phyloP scores from a whole-genome alignment of 2,113 vertebrate genomes.

The Oxyura jamaicensis region DNA sequence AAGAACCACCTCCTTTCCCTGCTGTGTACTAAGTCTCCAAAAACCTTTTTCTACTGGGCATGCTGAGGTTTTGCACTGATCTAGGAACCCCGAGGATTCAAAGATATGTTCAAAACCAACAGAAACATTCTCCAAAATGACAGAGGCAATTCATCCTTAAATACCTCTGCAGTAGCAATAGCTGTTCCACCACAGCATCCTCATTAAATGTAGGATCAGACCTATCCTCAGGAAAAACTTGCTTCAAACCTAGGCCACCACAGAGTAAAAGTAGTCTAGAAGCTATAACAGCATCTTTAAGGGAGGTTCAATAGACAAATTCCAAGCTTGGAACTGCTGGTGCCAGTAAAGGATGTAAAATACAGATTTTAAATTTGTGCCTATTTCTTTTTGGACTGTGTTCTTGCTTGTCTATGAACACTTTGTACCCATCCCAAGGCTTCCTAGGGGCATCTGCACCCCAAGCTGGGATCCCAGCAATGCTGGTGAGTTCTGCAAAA shows the following conservation, averaged over 20 bases:
- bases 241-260: background rate
- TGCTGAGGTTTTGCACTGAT: background rate
- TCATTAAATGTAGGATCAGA: background rate
- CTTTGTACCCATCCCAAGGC: background rate
- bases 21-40: background rate
- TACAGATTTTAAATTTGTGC: background rate
- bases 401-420: background rate
- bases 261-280: background rate
- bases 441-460: background rate
- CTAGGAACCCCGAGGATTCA: background rate
- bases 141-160: background rate
- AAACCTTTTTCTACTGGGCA: background rate
- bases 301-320: background rate
- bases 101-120: background rate
- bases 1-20: background rate
- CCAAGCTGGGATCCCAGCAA: background rate
- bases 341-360: background rate
- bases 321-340: background rate
- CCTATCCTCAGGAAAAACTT: background rate
- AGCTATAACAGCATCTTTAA: background rate
- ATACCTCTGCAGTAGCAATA: background rate
- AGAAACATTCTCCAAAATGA: background rate
- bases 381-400: background rate
- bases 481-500: background rate
- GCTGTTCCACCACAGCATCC: background rate